Base-by-base conservation (phyloP, 2,797 vertebrate species). In the Buphagus erythrorhynchus region DNA sequence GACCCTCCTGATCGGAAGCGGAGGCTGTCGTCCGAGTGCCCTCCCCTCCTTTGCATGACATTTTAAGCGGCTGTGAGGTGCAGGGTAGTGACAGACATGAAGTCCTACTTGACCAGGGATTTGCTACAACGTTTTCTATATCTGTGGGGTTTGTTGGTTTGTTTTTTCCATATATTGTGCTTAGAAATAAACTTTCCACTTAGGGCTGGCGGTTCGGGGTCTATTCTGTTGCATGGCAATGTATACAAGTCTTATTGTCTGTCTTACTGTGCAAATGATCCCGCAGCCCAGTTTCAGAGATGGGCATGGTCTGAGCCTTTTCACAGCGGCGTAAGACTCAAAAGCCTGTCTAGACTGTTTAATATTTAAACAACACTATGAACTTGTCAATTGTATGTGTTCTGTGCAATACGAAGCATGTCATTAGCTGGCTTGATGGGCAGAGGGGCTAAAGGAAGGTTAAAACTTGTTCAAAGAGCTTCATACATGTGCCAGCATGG, bases 81-180 rank as follows among this genome's bases (percentile, higher is more conserved):
- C 95, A 96, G 95, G 93, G 90, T 96, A 96, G 90, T 72, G 93
- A 96, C 94, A 95, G 87, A 96, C 86, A 88, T 82, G 82, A 95
- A 96, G 96, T 97, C 97, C 96, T 96, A 97, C 89, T 97, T 96
- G 97, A 95, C 96, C 96, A 96, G 93, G 95, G 93, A 88, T 96
- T 97, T 94, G 90, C 93, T 97, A 97, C 95, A 96, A 95, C 40
- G 61, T 95, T 96, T 90, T 93, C 96, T 96, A 93, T 93, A 88
- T 92, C 95, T 82, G 91, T 96, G 95, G 96, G 95, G 82, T 97
- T 97, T 97, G 95, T 97, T 95, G 96, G 93, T 96, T 97, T 94
- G 95, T 73, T 96, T 97, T 97, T 96, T 96, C 95, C 97, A 96
- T 97, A 92, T 88, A 95, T 92, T 91, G 95, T 95, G 95, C 95